A percentile compares a stretch with the other conserved stretches of the same genome.
Conservation (phyloP, 2,888 invertebrate genomes). For the Cecidostiba fungosa region DNA sequence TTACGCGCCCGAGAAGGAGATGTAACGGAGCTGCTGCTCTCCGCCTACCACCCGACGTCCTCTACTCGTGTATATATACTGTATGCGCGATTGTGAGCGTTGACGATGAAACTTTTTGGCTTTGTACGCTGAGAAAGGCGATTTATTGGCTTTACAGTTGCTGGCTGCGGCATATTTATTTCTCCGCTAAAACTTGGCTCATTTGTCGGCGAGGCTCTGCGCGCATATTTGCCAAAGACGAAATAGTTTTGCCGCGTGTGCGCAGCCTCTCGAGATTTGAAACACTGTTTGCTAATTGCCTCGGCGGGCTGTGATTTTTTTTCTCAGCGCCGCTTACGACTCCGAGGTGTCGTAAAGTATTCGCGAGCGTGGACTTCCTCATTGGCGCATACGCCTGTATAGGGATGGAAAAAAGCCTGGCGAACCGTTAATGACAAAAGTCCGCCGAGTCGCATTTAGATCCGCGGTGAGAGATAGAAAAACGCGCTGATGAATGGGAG, state of each 20-base stretch:
- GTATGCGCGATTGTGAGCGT: not conserved
- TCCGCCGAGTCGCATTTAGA: constrained; percentile 43
- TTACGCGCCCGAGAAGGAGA: constrained; percentile 44
- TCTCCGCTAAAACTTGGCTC: constrained; percentile 34
- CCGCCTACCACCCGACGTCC: not conserved
- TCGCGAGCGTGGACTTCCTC: not conserved
- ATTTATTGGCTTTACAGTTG: constrained; percentile 40
- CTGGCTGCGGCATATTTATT: constrained; percentile 38
- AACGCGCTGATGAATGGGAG: constrained; percentile 52
- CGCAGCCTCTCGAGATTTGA: not conserved
- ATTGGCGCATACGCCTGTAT: not conserved
- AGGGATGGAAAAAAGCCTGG: not conserved
- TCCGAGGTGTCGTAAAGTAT: not conserved
- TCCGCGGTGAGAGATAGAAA: constrained; percentile 46
- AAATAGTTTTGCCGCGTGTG: constrained; percentile 14
- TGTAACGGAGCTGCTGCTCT: constrained; percentile 41
- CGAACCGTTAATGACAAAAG: constrained; percentile 39
- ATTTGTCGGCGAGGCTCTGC: constrained; percentile 29
- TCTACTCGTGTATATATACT: not conserved
- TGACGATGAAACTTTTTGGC: constrained; percentile 57
- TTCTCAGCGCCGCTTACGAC: not conserved
- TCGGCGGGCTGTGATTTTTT: not conserved
- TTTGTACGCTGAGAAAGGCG: constrained; percentile 27
- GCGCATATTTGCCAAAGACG: constrained; percentile 32
- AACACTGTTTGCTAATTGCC: not conserved